phyloP scores from a whole-genome alignment of 2,888 invertebrate species.

The Mystacides longicornis region DNA sequence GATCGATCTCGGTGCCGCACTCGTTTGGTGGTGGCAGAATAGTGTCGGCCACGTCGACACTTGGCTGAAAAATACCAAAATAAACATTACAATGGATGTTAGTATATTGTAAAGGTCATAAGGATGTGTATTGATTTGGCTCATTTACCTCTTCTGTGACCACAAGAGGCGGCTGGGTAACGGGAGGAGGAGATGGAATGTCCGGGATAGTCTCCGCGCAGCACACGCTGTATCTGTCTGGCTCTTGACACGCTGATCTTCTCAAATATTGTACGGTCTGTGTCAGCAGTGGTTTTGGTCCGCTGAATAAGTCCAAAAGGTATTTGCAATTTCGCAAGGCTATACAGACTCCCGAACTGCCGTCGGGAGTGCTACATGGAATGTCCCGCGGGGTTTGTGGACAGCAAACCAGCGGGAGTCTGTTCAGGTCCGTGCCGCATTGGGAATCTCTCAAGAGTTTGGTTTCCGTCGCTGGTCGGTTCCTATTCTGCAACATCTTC shows the following conservation, averaged over 20 bases:
- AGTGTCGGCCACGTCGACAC: neutral
- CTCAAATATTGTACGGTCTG: slow-evolving; percentile 19
- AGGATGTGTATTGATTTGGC: neutral
- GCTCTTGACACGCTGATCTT: slow-evolving; percentile 30
- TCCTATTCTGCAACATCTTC: slow-evolving; percentile 13
- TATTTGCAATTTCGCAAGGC: slow-evolving; percentile 20
- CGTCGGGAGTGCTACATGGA: slow-evolving; percentile 17
- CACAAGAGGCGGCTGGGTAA: neutral
- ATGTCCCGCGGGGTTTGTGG: neutral
- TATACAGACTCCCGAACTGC: slow-evolving; percentile 14
- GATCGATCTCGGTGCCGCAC: slow-evolving; percentile 37
- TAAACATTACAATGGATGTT: no score
- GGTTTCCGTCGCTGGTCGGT: slow-evolving; percentile 7
- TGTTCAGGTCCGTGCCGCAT: slow-evolving; percentile 9
- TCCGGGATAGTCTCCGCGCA: slow-evolving; percentile 28
- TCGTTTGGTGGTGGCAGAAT: slow-evolving; percentile 14
- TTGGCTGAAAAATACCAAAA: no score
- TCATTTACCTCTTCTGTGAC: neutral
- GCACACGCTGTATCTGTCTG: slow-evolving; percentile 34
- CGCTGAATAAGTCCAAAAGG: slow-evolving; percentile 28
- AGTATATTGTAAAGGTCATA: neutral
- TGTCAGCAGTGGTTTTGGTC: slow-evolving; percentile 18
- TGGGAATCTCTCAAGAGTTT: slow-evolving; percentile 15
- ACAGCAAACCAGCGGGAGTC: slow-evolving; percentile 30
- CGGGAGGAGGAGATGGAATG: neutral